phyloP scores from a whole-genome alignment of 2,113 vertebrate species.

The Addax nasomaculatus region DNA sequence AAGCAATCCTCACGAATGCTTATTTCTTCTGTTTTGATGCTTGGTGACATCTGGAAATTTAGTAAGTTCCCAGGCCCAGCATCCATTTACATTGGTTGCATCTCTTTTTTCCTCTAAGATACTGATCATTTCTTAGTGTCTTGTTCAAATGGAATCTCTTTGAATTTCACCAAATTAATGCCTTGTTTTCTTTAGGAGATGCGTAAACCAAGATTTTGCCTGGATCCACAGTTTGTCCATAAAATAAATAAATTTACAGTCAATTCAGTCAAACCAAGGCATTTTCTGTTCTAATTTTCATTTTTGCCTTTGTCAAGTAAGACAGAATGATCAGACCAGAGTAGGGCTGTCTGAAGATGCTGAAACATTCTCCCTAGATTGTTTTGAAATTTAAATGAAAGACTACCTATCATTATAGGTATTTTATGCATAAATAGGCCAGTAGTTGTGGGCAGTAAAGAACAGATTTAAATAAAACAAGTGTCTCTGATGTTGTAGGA shows the following conservation, averaged over 20 bases:
- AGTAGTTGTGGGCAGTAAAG: background rate
- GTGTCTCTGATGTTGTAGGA: background rate
- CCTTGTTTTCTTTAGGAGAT: background rate
- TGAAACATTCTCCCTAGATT: background rate
- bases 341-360: background rate
- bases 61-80: background rate
- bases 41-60: background rate
- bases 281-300: background rate
- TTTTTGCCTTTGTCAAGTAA: background rate
- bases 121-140: background rate
- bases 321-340: background rate
- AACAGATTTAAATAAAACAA: background rate
- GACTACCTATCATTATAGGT: background rate
- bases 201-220: background rate
- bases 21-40: background rate
- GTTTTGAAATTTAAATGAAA: conserved; percentile 23
- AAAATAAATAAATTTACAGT: background rate
- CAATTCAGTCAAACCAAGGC: background rate
- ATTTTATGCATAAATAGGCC: background rate
- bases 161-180: background rate
- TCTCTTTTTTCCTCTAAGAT: background rate
- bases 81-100: background rate
- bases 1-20: background rate
- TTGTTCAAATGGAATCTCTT: conserved; percentile 5
- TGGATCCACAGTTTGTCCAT: background rate